These are phyloP conservation scores for Heliconius eleuchia DNA, from an alignment of 1,140 invertebrate species.

Conservation along the genomic window DNA sequence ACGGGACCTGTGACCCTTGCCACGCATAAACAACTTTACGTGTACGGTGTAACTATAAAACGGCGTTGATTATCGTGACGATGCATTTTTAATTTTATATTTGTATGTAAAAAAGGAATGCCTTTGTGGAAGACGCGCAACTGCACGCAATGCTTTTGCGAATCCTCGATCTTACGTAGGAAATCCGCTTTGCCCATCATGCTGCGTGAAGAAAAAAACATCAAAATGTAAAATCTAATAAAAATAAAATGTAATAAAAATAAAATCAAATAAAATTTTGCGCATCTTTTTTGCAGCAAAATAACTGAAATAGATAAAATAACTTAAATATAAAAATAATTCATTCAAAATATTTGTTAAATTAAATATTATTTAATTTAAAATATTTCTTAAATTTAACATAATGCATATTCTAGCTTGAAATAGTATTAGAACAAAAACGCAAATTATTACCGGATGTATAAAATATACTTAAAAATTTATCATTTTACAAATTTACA, in stretches of 20 bases:
- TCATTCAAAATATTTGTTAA: too few species aligned
- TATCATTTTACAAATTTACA: neutral
- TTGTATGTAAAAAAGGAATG: neutral
- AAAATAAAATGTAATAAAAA: too few species aligned
- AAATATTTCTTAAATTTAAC: too few species aligned
- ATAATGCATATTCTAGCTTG: neutral
- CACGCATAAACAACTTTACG: conserved; percentile 21
- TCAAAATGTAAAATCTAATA: too few species aligned
- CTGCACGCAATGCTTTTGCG: neutral
- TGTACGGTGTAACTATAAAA: conserved; percentile 16
- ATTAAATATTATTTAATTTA: too few species aligned
- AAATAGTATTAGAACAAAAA: neutral
- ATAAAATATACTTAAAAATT: neutral
- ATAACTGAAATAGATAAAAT: too few species aligned
- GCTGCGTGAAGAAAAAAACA: too few species aligned
- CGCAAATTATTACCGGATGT: neutral
- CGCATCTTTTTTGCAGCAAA: too few species aligned
- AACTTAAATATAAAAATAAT: too few species aligned
- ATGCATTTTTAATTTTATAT: neutral
- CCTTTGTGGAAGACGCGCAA: neutral
- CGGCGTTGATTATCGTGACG: conserved; percentile 10
- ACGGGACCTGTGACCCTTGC: conserved; percentile 10
- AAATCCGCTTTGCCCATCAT: too few species aligned
- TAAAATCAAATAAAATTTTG: too few species aligned
- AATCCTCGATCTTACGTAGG: too few species aligned